These are phyloP conservation scores for Hirudinaria manillensis DNA, from an alignment of 2,888 invertebrate genomes.

Conservation along the genomic window DNA sequence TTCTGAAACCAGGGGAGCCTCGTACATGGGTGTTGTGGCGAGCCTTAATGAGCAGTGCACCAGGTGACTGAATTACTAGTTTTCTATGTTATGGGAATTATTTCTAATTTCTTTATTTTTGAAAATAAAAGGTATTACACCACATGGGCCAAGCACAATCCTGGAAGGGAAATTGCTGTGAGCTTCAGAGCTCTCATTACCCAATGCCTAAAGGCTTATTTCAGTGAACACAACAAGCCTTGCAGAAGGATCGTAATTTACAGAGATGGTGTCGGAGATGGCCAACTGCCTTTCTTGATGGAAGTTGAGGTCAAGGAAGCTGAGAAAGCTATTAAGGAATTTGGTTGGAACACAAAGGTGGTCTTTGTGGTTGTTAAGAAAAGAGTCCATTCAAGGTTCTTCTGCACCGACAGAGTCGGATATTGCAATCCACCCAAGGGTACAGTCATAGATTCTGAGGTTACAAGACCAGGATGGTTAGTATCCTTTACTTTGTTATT, in stretches of 20 bases:
- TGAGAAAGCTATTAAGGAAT: neutral
- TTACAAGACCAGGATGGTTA: constrained; percentile 61
- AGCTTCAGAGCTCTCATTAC: neutral
- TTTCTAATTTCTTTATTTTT: too few species aligned
- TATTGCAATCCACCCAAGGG: constrained; percentile 69
- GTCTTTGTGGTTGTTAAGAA: constrained; percentile 75
- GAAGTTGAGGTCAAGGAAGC: neutral
- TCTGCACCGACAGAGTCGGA: constrained; percentile 52
- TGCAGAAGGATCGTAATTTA: constrained; percentile 73
- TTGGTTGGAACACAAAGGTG: neutral
- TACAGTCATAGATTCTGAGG: constrained; percentile 76
- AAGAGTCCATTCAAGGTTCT: constrained; percentile 76
- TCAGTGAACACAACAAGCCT: constrained; percentile 47
- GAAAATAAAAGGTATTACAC: neutral
- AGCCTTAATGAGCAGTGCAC: neutral
- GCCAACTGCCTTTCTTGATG: constrained; percentile 44
- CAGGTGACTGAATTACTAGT: neutral
- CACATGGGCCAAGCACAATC: neutral
- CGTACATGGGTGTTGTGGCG: constrained; percentile 77
- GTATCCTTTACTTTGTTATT: constrained; percentile 23
- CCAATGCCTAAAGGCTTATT: neutral
- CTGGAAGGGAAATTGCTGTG: neutral
- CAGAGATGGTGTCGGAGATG: constrained; percentile 72
- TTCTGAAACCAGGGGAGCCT: constrained; percentile 57
- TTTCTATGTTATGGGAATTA: neutral